Conservation (phyloP, 2,888 invertebrate species). For the Zelleria hepariella region DNA sequence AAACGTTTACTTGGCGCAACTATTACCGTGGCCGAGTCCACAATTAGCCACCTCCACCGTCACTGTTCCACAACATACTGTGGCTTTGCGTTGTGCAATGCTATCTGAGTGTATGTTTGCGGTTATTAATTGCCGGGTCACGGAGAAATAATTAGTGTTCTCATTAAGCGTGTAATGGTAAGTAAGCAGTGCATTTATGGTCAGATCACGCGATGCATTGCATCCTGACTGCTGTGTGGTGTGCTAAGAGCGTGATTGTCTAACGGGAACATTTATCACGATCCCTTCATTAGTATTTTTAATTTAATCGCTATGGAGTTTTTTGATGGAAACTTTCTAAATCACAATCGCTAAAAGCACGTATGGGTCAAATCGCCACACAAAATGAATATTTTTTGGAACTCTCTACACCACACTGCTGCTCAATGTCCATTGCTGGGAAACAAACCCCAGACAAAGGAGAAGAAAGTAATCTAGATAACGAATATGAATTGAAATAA, state of each 20-base stretch:
- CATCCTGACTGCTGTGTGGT: not conserved
- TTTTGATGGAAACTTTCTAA: too few species aligned
- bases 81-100: constrained; percentile 10
- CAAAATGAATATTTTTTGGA: too few species aligned
- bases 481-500: not conserved
- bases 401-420: too few species aligned
- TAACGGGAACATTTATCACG: too few species aligned
- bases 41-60: constrained; percentile 15
- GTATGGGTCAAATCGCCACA: too few species aligned
- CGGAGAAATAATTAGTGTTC: constrained; percentile 40
- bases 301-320: too few species aligned
- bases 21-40: constrained; percentile 21
- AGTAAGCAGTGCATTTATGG: constrained; percentile 50
- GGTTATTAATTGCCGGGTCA: constrained; percentile 52
- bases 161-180: constrained; percentile 54
- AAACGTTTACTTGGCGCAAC: constrained; percentile 47
- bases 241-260: not conserved
- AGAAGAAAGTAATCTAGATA: not conserved
- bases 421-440: too few species aligned
- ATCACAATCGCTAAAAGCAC: too few species aligned
- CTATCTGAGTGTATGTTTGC: constrained; percentile 14
- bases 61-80: constrained; percentile 19
- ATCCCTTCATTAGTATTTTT: too few species aligned
- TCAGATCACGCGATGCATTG: constrained; percentile 47
- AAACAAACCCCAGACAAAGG: not conserved